These are phyloP conservation scores for Caenorhabditis sp. DNA, from an alignment of 2,888 invertebrate genomes.

Conservation along the genomic window DNA sequence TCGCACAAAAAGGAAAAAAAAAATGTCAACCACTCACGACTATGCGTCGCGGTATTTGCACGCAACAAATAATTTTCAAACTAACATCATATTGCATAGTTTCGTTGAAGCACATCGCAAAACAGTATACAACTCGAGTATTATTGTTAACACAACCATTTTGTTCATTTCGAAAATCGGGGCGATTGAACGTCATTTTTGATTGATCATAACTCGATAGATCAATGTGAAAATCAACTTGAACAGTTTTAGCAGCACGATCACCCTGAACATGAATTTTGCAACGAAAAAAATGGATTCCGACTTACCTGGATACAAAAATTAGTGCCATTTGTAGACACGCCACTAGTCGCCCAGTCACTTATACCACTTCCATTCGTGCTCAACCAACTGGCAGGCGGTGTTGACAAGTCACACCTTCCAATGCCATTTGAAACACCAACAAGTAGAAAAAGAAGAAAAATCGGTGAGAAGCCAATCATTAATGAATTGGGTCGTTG, in stretches of 20 bases:
- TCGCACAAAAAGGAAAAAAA: too few relatives aligned
- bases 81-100: slow-evolving; percentile 30
- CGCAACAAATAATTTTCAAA: too few relatives aligned
- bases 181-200: neutral
- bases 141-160: slow-evolving; percentile 32
- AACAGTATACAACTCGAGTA: slow-evolving; percentile 33
- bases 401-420: slow-evolving; percentile 19
- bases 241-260: slow-evolving; percentile 9
- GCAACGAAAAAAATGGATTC: too few relatives aligned
- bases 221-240: slow-evolving; percentile 48
- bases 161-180: neutral
- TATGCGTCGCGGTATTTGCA: too few relatives aligned
- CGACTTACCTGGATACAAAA: slow-evolving; percentile 40
- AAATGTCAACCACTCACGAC: too few relatives aligned
- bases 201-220: slow-evolving; percentile 1
- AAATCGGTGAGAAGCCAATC: neutral
- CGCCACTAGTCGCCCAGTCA: slow-evolving; percentile 40
- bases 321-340: slow-evolving; percentile 26
- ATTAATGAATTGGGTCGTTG: neutral
- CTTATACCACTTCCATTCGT: slow-evolving; percentile 42
- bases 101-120: slow-evolving; percentile 35
- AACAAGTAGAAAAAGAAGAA: neutral
- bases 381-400: slow-evolving; percentile 39
- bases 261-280: slow-evolving; percentile 18
- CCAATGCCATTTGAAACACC: slow-evolving; percentile 11